Percentiles rank a stretch among this genome's conserved stretches.
These are phyloP conservation scores for Mythimna impura DNA, from an alignment of 2,888 invertebrate species.

Conservation along the genomic window DNA sequence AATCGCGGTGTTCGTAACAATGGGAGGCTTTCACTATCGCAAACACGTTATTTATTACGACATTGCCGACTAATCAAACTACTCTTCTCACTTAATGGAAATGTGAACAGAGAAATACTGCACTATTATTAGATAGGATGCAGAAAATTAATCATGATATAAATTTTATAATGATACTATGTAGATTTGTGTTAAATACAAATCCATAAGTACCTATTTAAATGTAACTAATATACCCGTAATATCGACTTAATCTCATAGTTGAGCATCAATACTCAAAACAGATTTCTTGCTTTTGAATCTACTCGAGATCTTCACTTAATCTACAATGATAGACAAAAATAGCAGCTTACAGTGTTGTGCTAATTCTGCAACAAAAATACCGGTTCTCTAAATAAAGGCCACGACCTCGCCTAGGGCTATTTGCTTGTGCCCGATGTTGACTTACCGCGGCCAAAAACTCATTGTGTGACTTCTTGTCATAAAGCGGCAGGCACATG, in stretches of 20 bases:
- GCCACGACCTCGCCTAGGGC: conserved; percentile 86
- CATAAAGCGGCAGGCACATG: conserved; percentile 79
- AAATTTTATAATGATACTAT: background rate
- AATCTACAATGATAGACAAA: conserved; percentile 24
- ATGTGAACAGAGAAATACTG: conserved; percentile 11
- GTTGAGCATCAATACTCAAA: background rate
- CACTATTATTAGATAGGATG: background rate
- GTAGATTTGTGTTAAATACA: background rate
- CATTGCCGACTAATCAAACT: conserved; percentile 75
- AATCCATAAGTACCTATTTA: background rate
- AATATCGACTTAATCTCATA: background rate
- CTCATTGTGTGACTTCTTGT: conserved; percentile 86
- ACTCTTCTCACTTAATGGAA: conserved; percentile 27
- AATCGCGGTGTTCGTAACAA: conserved; percentile 69
- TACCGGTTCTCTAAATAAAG: conserved; percentile 80
- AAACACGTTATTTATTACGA: conserved; percentile 79
- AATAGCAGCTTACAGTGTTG: conserved; percentile 54
- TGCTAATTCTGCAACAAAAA: conserved; percentile 74
- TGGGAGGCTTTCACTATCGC: conserved; percentile 66
- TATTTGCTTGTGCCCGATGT: conserved; percentile 84
- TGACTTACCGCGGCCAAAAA: conserved; percentile 84
- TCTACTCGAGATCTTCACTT: background rate
- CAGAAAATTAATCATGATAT: background rate
- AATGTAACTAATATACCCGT: background rate
- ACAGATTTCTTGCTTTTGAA: background rate